phyloP scores from a whole-genome alignment of 2,888 invertebrate genomes.

The Anorthoa munda region DNA sequence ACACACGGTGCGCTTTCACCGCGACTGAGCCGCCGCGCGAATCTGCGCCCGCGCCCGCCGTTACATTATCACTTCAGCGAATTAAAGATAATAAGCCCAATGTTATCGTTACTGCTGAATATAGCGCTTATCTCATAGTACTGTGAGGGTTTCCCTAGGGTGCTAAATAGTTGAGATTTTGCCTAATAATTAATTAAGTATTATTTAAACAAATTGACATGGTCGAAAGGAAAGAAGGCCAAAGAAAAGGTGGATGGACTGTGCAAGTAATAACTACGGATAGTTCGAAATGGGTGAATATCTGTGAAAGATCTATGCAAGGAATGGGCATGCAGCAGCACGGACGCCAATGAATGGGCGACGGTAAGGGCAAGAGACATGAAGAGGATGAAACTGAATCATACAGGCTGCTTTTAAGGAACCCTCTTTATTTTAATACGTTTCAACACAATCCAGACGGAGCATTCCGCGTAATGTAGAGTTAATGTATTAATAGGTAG shows the following conservation, averaged over 20 bases:
- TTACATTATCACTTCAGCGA: slow-evolving; percentile 45
- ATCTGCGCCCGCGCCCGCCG: slow-evolving; percentile 20
- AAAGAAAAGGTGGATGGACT: background rate
- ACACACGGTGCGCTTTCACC: slow-evolving; percentile 36
- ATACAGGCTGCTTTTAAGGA: background rate
- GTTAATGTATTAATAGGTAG: background rate
- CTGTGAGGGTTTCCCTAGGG: background rate
- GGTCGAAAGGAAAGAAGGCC: background rate
- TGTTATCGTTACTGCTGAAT: slow-evolving; percentile 36
- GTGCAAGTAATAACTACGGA: background rate
- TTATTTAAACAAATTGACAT: too few relatives aligned
- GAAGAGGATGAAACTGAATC: background rate
- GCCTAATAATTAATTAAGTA: background rate
- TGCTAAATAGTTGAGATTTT: background rate
- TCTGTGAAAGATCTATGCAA: too few relatives aligned
- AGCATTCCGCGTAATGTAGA: background rate
- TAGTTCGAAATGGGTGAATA: too few relatives aligned
- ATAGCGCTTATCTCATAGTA: slow-evolving; percentile 25
- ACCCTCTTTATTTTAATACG: background rate
- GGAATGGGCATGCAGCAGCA: background rate
- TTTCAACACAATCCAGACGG: background rate
- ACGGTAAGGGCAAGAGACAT: background rate
- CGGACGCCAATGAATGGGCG: background rate
- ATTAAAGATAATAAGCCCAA: slow-evolving; percentile 41
- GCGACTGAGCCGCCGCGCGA: slow-evolving; percentile 29